Percentiles rank a stretch among this genome's conserved stretches.
phyloP scores from a whole-genome alignment of 1,140 invertebrate species.

The Hycleus cichorii region DNA sequence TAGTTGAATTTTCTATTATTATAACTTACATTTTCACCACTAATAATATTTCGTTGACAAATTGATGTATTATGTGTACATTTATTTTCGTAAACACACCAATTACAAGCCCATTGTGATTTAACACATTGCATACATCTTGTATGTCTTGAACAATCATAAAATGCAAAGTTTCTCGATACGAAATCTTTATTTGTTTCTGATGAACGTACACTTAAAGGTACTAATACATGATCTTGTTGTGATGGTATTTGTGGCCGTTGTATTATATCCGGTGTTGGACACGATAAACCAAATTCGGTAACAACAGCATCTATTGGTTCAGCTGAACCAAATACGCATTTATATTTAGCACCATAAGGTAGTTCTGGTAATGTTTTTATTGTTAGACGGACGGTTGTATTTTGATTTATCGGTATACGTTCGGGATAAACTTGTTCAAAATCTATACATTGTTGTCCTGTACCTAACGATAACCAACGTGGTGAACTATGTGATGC shows the following conservation, averaged over 20 bases:
- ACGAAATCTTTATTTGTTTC: constrained; percentile 96
- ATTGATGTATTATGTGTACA: constrained; percentile 81
- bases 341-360: constrained; percentile 84
- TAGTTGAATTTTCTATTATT: neutral
- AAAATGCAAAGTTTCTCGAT: constrained; percentile 86
- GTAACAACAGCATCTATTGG: constrained; percentile 81
- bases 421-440: constrained; percentile 85
- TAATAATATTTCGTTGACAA: constrained; percentile 76
- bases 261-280: constrained; percentile 68
- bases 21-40: constrained; percentile 65
- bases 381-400: constrained; percentile 79
- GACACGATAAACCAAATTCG: constrained; percentile 72
- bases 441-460: constrained; percentile 93
- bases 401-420: constrained; percentile 78
- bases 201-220: constrained; percentile 84
- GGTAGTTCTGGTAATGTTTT: constrained; percentile 83
- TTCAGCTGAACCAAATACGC: constrained; percentile 80
- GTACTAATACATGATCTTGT: constrained; percentile 83
- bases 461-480: constrained; percentile 86
- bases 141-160: constrained; percentile 83
- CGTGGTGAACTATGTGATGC: constrained; percentile 80
- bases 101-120: constrained; percentile 87
- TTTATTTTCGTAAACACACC: constrained; percentile 93
- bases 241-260: constrained; percentile 72
- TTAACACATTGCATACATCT: constrained; percentile 81